Evolutionary conservation across 2,113 vertebrate genomes (phyloP), one percentile per base, ranked within the genome.

Genomic region (Monopterus albus): DNA sequence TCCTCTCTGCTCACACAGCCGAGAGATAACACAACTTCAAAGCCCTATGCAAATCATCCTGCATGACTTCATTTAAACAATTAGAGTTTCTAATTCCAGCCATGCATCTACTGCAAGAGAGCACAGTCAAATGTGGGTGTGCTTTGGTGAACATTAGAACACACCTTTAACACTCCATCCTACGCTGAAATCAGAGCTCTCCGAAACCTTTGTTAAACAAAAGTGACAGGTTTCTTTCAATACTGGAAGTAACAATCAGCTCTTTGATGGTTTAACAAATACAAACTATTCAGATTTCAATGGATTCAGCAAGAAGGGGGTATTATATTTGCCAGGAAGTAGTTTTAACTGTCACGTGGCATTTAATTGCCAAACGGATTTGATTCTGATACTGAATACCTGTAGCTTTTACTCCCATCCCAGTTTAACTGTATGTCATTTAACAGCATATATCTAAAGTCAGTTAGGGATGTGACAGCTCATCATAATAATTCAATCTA

Each of bases 61-160:
- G 11, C 49, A 51, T 46, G 66, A 64, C 65, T 79, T 45, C 57
- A 57, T 72, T 79, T 65, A 60, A 75, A 78, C 70, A 56, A 75
- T 75, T 64, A 47, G 33, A 66, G 63, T 71, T 61, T 68, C 14
- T 72, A 57, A 53, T 70, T 87, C 20, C 56, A 46, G 25, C 35
- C 14, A 8, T 28, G 57, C 18, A 42, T 74, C 31, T 23, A n/a
- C n/a, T n/a, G n/a, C n/a, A 55, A 61, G 29, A 61, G 57, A 69
- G 7, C 25, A n/a, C 29, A 13, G 58, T n/a, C 15, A 65, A 62
- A 59, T 5, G 49, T 71, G 51, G 25, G 49, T 13, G 45, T 53
- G 49, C 59, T 66, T 61, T 57, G 21, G 31, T 35, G 29, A 72
- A 61, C 57, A 64, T 36, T 64, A 52, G 26, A 60, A 23, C 1